Evolutionary conservation across 2,113 vertebrate genomes (phyloP).

Genomic region (Podarcis muralis): DNA sequence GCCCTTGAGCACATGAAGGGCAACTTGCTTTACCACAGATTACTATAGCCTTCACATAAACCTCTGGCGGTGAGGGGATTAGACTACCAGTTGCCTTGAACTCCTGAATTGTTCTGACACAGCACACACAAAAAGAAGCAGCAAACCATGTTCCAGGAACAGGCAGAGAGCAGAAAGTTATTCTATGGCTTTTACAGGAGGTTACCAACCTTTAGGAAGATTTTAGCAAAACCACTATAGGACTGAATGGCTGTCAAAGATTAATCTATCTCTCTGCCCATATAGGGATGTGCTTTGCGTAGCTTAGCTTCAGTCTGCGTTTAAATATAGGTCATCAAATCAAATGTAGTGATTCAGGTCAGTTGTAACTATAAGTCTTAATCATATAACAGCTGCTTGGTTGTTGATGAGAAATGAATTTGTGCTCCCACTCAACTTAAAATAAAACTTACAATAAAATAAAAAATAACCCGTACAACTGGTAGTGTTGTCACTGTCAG

Average conservation of each 20-base stretch:
- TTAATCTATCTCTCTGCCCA: not conserved
- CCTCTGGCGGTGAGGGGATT: not conserved
- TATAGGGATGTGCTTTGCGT: conserved; percentile 10
- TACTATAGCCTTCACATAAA: not conserved
- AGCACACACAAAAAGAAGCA: not conserved
- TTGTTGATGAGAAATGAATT: conserved; percentile 29
- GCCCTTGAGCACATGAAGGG: not conserved
- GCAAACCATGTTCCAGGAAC: not conserved
- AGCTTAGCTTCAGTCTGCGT: conserved; percentile 41
- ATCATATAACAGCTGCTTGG: conserved; percentile 16
- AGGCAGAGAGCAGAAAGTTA: not conserved
- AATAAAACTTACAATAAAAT: conserved; percentile 12
- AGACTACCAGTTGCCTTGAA: not conserved
- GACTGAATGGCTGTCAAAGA: conserved; percentile 29
- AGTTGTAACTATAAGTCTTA: conserved; percentile 14
- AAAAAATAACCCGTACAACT: not conserved
- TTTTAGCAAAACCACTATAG: not conserved
- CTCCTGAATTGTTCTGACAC: not conserved
- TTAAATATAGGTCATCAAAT: conserved; percentile 43
- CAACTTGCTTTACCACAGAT: not conserved
- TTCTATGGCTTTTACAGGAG: not conserved
- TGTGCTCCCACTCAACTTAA: not conserved
- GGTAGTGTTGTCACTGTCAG: conserved; percentile 7
- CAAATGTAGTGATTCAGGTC: conserved; percentile 28
- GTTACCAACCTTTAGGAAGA: not conserved